Conservation (phyloP, 2,797 vertebrate genomes). For the Myoxocephalus aenaeus region DNA sequence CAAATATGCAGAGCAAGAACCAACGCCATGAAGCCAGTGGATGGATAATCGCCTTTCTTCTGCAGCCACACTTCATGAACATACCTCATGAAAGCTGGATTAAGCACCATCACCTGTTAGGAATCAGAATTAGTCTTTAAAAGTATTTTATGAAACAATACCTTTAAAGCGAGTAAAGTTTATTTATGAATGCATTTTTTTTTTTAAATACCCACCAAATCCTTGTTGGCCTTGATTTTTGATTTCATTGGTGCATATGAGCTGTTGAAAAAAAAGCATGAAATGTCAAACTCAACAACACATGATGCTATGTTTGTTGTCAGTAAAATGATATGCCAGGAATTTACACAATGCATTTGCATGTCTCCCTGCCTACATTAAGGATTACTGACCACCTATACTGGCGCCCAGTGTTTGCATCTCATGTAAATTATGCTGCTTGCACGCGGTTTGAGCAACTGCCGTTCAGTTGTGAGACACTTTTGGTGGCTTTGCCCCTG, state of each 20-base stretch:
- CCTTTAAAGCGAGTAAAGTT: not conserved
- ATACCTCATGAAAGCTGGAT: conserved; percentile 57
- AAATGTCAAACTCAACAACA: not conserved
- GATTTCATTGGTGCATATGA: not conserved
- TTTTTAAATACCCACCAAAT: conserved; percentile 58
- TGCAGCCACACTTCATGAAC: conserved; percentile 45
- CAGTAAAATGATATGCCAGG: no score
- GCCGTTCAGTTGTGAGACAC: no score
- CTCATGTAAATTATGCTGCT: no score
- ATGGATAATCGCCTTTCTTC: conserved; percentile 30
- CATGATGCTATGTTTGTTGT: not conserved
- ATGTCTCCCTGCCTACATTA: no score
- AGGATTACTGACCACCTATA: no score
- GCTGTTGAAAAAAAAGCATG: conserved; percentile 5
- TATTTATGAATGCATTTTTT: not conserved
- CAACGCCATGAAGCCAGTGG: conserved; percentile 61
- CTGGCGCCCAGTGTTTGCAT: no score
- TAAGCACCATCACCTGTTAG: conserved; percentile 51
- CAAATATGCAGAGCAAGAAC: conserved; percentile 53
- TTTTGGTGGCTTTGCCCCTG: no score
- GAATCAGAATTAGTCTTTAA: not conserved
- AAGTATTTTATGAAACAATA: not conserved
- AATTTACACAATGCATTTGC: no score
- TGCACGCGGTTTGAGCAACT: no score
- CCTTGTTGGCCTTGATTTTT: conserved; percentile 42